phyloP scores from a whole-genome alignment of 2,888 invertebrate genomes.

The Cepaea hortensis region DNA sequence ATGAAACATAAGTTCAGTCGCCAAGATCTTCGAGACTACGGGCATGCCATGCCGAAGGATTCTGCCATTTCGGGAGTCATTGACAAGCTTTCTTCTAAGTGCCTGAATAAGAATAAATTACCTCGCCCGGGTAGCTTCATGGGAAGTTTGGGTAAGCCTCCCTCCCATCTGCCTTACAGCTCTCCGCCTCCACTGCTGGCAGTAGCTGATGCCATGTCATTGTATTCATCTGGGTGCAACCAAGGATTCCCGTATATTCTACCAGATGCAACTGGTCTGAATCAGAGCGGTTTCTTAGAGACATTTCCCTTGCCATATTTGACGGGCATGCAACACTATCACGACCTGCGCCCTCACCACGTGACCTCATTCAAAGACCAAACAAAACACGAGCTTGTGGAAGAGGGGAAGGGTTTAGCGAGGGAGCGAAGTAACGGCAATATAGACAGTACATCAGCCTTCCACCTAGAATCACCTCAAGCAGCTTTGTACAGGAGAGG shows the following conservation, averaged over 20 bases:
- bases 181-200: constrained; percentile 55
- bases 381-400: constrained; percentile 29
- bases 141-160: background rate
- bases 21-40: constrained; percentile 58
- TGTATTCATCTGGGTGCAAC: constrained; percentile 24
- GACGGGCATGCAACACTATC: background rate
- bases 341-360: constrained; percentile 10
- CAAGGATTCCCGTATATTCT: constrained; percentile 38
- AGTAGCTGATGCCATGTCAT: constrained; percentile 48
- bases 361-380: background rate
- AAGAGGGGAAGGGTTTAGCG: background rate
- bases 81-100: background rate
- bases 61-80: background rate
- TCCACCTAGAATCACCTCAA: constrained; percentile 24
- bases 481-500: constrained; percentile 1
- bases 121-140: background rate
- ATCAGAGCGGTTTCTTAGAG: background rate
- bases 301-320: background rate
- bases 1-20: constrained; percentile 86
- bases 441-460: background rate
- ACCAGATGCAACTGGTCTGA: constrained; percentile 12
- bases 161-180: constrained; percentile 37
- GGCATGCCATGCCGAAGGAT: background rate
- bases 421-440: constrained; percentile 41
- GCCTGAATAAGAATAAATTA: background rate